Conservation (phyloP, 2,797 vertebrate genomes). For the Pantherophis vulpinus region DNA sequence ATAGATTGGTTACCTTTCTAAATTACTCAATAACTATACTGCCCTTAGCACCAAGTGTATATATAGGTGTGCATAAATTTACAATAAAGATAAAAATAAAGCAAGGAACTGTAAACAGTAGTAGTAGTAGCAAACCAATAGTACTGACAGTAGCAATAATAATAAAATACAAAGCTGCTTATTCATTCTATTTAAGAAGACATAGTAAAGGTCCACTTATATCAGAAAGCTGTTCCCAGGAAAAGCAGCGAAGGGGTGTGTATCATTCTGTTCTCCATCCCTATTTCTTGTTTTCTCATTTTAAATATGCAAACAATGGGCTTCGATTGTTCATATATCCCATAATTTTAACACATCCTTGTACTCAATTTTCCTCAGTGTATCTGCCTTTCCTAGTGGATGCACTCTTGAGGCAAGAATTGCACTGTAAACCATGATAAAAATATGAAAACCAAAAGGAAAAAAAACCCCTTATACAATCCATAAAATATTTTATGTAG, state of each 20-base stretch:
- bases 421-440: neutral
- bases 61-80: neutral
- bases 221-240: neutral
- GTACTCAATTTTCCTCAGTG: neutral
- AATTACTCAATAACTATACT: neutral
- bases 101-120: neutral
- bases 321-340: neutral
- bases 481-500: neutral
- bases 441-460: neutral
- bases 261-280: neutral
- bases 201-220: neutral
- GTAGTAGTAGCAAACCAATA: neutral
- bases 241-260: neutral
- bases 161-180: neutral
- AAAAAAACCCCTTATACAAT: neutral
- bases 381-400: neutral
- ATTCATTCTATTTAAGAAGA: neutral
- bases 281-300: neutral
- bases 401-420: neutral
- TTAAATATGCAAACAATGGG: neutral
- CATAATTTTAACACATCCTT: neutral
- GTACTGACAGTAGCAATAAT: neutral
- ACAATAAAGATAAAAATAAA: neutral
- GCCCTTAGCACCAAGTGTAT: neutral
- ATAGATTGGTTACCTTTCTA: neutral